A percentile compares a stretch with the other conserved stretches of the same genome.
Conservation (phyloP, 2,888 invertebrate genomes). For the Oscheius sp. region DNA sequence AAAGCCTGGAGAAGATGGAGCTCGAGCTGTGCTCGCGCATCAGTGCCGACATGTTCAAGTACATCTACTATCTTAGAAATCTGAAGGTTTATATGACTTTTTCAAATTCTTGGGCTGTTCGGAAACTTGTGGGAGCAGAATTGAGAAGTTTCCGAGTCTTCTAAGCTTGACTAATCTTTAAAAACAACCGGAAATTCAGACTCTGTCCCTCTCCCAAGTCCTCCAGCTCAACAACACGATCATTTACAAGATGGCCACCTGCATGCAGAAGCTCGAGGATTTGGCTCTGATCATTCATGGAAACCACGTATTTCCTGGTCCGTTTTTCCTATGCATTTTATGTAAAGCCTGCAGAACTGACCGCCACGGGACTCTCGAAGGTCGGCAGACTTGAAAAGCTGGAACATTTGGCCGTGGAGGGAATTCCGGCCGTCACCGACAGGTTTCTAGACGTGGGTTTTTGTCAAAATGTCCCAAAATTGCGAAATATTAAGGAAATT, state of each 20-base stretch:
- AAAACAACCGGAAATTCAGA: background rate
- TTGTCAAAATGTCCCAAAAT: background rate
- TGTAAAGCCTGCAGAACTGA: slow-evolving; percentile 37
- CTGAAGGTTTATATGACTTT: slow-evolving; percentile 24
- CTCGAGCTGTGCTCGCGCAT: slow-evolving; percentile 53
- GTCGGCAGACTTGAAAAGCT: slow-evolving; percentile 43
- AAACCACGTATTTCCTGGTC: slow-evolving; percentile 43
- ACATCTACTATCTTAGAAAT: slow-evolving; percentile 35
- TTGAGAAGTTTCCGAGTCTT: too few relatives aligned
- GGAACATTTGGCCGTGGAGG: slow-evolving; percentile 53
- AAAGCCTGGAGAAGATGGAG: slow-evolving; percentile 40
- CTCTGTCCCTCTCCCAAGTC: slow-evolving; percentile 44
- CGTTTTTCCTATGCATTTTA: slow-evolving; percentile 1
- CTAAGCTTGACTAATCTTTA: too few relatives aligned
- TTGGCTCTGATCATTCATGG: slow-evolving; percentile 48
- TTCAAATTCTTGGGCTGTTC: background rate
- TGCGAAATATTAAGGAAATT: slow-evolving; percentile 37
- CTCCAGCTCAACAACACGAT: slow-evolving; percentile 39
- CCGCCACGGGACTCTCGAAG: slow-evolving; percentile 31
- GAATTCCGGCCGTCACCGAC: slow-evolving; percentile 54
- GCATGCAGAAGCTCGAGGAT: slow-evolving; percentile 37
- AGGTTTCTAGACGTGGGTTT: slow-evolving; percentile 35
- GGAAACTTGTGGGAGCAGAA: too few relatives aligned
- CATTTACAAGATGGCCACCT: slow-evolving; percentile 34
- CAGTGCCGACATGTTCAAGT: slow-evolving; percentile 32